A percentile compares a stretch with the other conserved stretches of the same genome.
Evolutionary conservation across 2,797 vertebrate genomes (phyloP).

Genomic region (Labeo calbasu): DNA sequence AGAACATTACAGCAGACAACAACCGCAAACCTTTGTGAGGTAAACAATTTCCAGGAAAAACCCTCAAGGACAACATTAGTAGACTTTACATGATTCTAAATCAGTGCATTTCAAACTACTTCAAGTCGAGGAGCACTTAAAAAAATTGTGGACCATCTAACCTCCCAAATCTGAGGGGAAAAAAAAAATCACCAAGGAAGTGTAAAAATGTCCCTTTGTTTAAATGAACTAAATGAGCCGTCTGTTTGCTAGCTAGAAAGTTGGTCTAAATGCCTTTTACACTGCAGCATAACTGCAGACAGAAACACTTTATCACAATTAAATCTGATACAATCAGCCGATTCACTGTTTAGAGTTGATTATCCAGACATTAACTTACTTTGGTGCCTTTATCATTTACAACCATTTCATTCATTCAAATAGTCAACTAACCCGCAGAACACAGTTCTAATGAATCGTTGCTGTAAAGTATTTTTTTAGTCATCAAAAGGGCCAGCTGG

Average conservation of each 20-base stretch:
- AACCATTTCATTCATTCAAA: neutral
- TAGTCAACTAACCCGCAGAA: neutral
- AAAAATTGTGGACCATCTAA: neutral
- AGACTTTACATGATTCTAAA: conserved; percentile 6
- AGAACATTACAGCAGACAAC: neutral
- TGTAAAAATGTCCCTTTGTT: too few species aligned
- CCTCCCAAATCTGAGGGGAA: neutral
- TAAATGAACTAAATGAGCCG: neutral
- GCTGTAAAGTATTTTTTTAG: neutral
- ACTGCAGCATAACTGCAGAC: neutral
- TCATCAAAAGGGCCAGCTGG: neutral
- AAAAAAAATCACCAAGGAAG: neutral
- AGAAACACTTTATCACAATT: neutral
- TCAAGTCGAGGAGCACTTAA: neutral
- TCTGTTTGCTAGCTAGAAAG: neutral
- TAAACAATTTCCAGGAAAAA: neutral
- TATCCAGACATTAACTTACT: neutral
- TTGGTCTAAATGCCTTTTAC: neutral
- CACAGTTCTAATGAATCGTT: neutral
- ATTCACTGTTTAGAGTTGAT: neutral
- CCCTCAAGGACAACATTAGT: neutral
- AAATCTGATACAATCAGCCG: neutral
- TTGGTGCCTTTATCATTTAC: neutral
- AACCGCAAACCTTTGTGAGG: neutral
- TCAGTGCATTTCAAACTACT: neutral